These are phyloP conservation scores for Tilapia sparmanii DNA, from an alignment of 2,113 vertebrate genomes.

Conservation along the genomic window DNA sequence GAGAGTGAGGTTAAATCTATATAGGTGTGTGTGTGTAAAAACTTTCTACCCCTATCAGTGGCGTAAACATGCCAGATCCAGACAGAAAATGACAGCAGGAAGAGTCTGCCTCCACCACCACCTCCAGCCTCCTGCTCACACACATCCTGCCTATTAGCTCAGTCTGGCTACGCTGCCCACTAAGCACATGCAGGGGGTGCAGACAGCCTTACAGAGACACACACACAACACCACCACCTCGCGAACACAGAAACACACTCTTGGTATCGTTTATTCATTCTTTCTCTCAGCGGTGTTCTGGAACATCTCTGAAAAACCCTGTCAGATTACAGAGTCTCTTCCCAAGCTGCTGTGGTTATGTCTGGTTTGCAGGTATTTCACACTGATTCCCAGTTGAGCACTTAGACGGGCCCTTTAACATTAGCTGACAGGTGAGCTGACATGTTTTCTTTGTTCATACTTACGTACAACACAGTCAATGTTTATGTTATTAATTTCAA, in stretches of 20 bases:
- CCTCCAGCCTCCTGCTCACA: constrained; percentile 25
- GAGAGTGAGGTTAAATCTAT: not conserved
- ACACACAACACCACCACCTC: not conserved
- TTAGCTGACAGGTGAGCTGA: constrained; percentile 21
- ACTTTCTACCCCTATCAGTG: not conserved
- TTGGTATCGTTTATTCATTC: not conserved
- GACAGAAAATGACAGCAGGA: constrained; percentile 42
- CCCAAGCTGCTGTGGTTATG: not conserved
- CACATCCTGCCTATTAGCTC: constrained; percentile 36
- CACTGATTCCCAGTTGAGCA: not conserved
- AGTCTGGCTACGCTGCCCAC: constrained; percentile 13
- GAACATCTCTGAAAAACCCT: not conserved
- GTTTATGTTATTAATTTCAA: not conserved
- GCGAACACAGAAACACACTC: not conserved
- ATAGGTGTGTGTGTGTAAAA: not conserved
- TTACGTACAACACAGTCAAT: not conserved
- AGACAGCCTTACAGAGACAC: not conserved
- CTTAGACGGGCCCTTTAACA: not conserved
- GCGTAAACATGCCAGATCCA: constrained; percentile 30
- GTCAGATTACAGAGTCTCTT: constrained; percentile 2
- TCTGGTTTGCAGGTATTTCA: constrained; percentile 3
- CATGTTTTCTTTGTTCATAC: not conserved
- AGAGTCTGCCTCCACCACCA: constrained; percentile 11
- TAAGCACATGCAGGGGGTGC: constrained; percentile 8
- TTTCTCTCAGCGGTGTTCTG: not conserved